Evolutionary conservation across 2,888 invertebrate genomes (phyloP), one percentile per base, ranked within the genome.

Genomic region (Mayetiola destructor): DNA sequence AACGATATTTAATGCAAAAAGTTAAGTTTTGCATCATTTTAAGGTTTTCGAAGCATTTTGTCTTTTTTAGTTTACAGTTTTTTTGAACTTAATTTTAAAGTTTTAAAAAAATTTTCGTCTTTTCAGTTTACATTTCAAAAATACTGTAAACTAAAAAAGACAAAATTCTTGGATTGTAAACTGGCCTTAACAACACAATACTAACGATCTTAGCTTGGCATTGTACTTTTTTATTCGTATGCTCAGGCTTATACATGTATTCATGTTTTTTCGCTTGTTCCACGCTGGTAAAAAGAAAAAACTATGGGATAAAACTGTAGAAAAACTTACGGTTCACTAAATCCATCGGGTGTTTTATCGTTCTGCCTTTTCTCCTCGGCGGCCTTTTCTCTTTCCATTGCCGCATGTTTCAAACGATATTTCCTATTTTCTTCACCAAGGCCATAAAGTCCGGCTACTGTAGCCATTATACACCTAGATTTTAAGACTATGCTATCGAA

Each of bases 381-480:
- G 9, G 23, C 39, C 39, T 42, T 55, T 39, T 55, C 58, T 12
- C 55, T 23, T 18, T 58, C 56, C n/a, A 36, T 14, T 48, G 42
- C 55, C 16, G 53, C 54, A 18, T 58, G 55, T 37, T 58, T 55
- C 42, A 48, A 29, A 32, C 55, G 72, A 61, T 71, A 70, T 62
- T 71, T 70, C 55, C 84, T 79, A 67, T 77, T 76, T 69, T 85
- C 85, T 72, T 85, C 85, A 67, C 85, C 84, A 68, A 85, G 79
- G 66, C 85, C 85, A 70, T 85, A 86, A 59, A 85, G 80, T 68
- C 85, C 85, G 66, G 85, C 85, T 69, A 85, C 85, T 63, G 85
- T 84, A 67, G 85, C 85, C 85, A 85, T 85, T 48, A 48, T 55
- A 14, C 29, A 56, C 20, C 21, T 55, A 27, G 30, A n/a, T 53